These are phyloP conservation scores for Ladona fulva DNA, from an alignment of 1,140 invertebrate species.

Conservation along the genomic window DNA sequence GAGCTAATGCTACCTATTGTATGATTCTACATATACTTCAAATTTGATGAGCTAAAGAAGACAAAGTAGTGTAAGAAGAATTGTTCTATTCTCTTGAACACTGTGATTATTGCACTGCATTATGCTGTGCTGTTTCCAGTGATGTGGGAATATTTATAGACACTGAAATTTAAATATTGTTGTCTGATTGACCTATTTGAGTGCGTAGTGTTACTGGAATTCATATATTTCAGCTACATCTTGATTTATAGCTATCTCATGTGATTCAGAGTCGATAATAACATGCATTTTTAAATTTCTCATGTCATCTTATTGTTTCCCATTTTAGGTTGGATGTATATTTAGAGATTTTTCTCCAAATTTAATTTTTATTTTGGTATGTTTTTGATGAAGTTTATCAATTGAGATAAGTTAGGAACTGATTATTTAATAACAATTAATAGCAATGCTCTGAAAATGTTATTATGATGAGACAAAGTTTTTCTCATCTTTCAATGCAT, in stretches of 20 bases:
- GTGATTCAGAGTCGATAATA: neutral
- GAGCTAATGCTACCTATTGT: neutral
- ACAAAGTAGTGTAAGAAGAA: neutral
- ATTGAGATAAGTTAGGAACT: too few species aligned
- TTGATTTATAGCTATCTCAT: neutral
- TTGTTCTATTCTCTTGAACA: neutral
- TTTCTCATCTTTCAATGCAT: too few species aligned
- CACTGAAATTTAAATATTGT: neutral
- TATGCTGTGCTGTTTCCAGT: neutral
- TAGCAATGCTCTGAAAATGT: too few species aligned
- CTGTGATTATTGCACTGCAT: neutral
- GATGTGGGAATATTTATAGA: neutral
- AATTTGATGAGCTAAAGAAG: neutral
- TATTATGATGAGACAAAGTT: too few species aligned
- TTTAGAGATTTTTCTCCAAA: too few species aligned
- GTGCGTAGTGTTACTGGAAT: neutral
- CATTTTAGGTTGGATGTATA: too few species aligned
- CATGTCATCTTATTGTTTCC: too few species aligned
- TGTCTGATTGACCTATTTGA: neutral
- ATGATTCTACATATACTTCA: neutral
- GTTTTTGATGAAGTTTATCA: too few species aligned
- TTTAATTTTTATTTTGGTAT: too few species aligned
- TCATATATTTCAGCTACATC: neutral
- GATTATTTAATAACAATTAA: too few species aligned
- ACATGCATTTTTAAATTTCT: neutral